Base-by-base conservation (phyloP, 2,888 invertebrate species). In the Leucophora obtusa region DNA sequence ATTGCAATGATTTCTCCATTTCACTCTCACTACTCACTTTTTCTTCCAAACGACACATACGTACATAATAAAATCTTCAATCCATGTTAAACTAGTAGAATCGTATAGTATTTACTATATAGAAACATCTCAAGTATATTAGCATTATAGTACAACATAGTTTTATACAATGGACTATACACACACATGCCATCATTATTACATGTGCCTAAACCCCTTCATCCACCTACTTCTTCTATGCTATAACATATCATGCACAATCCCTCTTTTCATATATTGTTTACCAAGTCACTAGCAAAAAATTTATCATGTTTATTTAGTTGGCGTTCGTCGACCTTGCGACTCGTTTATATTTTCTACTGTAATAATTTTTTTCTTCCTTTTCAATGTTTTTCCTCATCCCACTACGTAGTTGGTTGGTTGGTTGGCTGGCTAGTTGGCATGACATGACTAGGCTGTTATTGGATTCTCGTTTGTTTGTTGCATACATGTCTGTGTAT, bases 321-420 rank as follows among this genome's bases (percentile, higher is more conserved):
- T 79, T 82, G 83, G 86, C 87, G 89, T 89, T 89, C 89, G 89
- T 89, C 88, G 89, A 89, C 89, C 89, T 89, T 89, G 89, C 88
- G 89, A 88, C 87, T 88, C 88, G 87, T 88, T 89, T 87, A 84
- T 83, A 80, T 83, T 83, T 72, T 66, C 51, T 69, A 62, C 69
- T 73, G 68, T 60, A 43, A 66, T 74, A 72, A 77, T 73, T 82
- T 69, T 74, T 47, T 17, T 18, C 1, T 35, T 28, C 18, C 53
- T 35, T 54, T 66, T 18, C 66, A 66, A 59, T 59, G 53, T 35
- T 51, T 56, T 60, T 70, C 70, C 60, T 60, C 60, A 59, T 70
- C 58, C 35, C 70, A 50, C 28, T 6, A 21, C n/a, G n/a, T n/a
- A n/a, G n/a, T n/a, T n/a, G n/a, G n/a, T n/a, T n/a, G n/a, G n/a